Base-by-base conservation (phyloP, 2,797 vertebrate genomes). In the Halcyon chelicuti region DNA sequence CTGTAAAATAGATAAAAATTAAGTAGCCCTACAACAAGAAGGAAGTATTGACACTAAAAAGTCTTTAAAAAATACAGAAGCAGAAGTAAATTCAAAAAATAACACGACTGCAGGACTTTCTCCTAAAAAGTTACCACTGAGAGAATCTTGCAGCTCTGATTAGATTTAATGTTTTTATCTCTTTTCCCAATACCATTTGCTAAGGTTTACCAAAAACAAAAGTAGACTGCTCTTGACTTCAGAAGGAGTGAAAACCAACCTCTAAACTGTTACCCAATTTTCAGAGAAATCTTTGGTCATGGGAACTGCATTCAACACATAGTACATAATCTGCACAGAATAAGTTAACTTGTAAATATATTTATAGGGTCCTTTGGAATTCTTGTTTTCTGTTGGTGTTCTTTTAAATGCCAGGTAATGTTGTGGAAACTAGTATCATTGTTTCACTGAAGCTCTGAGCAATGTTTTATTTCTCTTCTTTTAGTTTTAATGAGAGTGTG, bases 371-470 rank as follows among this genome's bases (percentile, higher is more conserved):
- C 62, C 23, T 76, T 91, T 90, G 60, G 44, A 96, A 94, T 93
- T 80, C 55, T 72, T 73, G 9, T 22, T 74, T 82, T 55, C 37
- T 76, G 63, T 65, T 89, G 33, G 73, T 52, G n/a, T 70, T 86
- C 14, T 92, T 92, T 77, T 68, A 91, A 92, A 66, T 74, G 54
- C 40, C 57, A 95, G 61, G 72, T 97, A 96, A 95, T 88, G 55
- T 72, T 92, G 72, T 84, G 90, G 76, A 96, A 97, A 94, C 60
- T 51, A 95, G 26, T 94, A 85, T 67, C 86, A 67, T 9, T 58
- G 25, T 94, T 95, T 92, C 75, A 94, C 58, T 93, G 73, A 90
- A 94, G 86, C 58, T 93, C 76, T 71, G 63, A 84, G 12, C 90
- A 96, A 66, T 58, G 54, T 80, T 88, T 96, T 91, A 77, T 40